Evolutionary conservation across 2,797 vertebrate genomes (phyloP).

Genomic region (Hyperoplus lanceolatus): DNA sequence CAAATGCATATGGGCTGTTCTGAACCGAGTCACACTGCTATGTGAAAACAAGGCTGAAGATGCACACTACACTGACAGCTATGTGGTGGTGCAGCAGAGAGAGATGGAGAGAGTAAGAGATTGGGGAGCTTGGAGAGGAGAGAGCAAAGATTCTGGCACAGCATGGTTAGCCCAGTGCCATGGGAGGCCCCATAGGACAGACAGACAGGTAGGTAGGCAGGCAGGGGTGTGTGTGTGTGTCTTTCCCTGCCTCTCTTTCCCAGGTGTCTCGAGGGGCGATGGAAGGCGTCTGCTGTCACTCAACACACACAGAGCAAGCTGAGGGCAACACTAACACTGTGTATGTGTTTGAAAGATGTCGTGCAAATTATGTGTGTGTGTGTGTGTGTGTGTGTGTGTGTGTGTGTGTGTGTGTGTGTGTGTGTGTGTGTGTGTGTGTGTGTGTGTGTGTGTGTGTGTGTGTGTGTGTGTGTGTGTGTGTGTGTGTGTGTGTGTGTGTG

Average conservation of each 20-base stretch:
- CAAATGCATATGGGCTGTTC: too few relatives aligned
- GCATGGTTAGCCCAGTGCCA: conserved; percentile 50
- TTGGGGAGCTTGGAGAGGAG: background rate
- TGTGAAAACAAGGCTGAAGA: background rate
- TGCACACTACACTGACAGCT: conserved; percentile 28
- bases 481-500: too few relatives aligned
- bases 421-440: too few relatives aligned
- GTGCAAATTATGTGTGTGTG: background rate
- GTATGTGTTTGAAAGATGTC: conserved; percentile 10
- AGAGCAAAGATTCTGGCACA: conserved; percentile 8
- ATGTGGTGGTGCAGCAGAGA: conserved; percentile 22
- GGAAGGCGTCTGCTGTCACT: conserved; percentile 53
- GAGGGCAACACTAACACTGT: conserved; percentile 23
- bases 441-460: too few relatives aligned
- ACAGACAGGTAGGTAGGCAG: background rate
- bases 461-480: too few relatives aligned
- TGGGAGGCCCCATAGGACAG: conserved; percentile 62
- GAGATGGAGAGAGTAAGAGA: conserved; percentile 12
- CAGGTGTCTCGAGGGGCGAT: conserved; percentile 26
- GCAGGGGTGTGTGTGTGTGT: conserved; percentile 13
- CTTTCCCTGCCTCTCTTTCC: conserved; percentile 10
- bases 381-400: background rate
- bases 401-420: too few relatives aligned
- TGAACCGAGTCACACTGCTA: too few relatives aligned
- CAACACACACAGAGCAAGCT: conserved; percentile 38